Evolutionary conservation across 37 sponge, comb jelly and placozoan genomes (phyloP), one percentile per base, ranked within the genome.

Genomic region (Bolinopsis microptera): DNA sequence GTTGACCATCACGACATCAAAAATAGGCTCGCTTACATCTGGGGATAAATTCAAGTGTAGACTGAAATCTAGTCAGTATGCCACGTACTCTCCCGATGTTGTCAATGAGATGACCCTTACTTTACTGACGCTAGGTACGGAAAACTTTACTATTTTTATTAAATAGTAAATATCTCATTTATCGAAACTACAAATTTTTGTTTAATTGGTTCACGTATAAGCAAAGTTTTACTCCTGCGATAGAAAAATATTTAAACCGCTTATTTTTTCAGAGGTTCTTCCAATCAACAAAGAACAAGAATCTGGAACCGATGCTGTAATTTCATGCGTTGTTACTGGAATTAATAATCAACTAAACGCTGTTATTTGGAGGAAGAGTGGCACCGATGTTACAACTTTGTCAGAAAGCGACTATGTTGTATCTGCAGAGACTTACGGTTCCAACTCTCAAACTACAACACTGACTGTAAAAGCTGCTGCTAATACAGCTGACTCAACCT

Each of bases 41-140:
- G 35, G 35, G 3, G 33, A 77, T 16, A 18, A 21, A 0, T 77
- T 77, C 35, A 77, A 27, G 3, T 77, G 80, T 32, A 32, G 33
- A 32, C 33, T 32, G 35, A 77, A 27, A 16, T 77, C 80, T 16
- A 1, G 8, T 13, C 37, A 3, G 21, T 77, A 33, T 18, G 35
- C 80, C 1, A 18, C 36, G 28, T 18, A 77, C 3, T 77, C 80
- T 77, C 80, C 80, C 33, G 80, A 77, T 36, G 35, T 77, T 77
- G 36, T 35, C 21, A 77, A 77, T 22, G 80, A 77, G 0, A 18
- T 34, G 2, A 32, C 32, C 21, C 36, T 77, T 16, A 77, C 80
- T 1, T 1, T 32, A 13, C 80, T 77, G 36, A 9, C 80, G 3
- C 26, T 70, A n/a, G 25, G 74, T 77, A 28, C 13, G 61, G 61